Base-by-base conservation (phyloP, 1,140 invertebrate species). In the Bombus turneri region DNA sequence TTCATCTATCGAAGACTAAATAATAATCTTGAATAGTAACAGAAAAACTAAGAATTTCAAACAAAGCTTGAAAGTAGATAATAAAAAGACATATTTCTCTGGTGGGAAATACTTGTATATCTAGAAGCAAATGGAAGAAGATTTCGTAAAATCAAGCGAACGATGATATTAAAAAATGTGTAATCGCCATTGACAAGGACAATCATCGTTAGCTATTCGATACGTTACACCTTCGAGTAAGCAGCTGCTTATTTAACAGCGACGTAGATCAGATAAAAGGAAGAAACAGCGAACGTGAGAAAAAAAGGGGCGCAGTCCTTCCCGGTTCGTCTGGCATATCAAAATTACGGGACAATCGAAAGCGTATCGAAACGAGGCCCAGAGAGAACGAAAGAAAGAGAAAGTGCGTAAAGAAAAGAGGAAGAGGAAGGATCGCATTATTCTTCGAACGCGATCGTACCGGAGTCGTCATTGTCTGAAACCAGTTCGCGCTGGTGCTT, bases 281-380 rank as follows among this genome's bases (percentile, higher is more conserved):
- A 75, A 82, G 80, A 83, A 86, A 84, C 68, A 59, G 87, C 80
- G 92, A 92, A 92, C 92, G 92, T 93, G 91, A 91, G 92, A 93
- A 93, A 92, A 84, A 91, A 86, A 62, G 81, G 81, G 86, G 75
- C 68, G 86, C 89, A 64, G 59, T 88, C 76, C 62, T 81, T 73
- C 72, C 73, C 81, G 85, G 73, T 78, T 73, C 72, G 62, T 91
- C 93, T 92, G 93, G 93, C 94, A 94, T 95, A 95, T 95, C 94
- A 93, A 95, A 95, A 95, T 95, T 94, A 91, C 93, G 84, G 94
- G 92, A 93, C 95, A 94, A 95, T 95, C 94, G 92, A 92, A 91
- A 92, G 91, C 92, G 90, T 93, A 94, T 95, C 93, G 92, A 93
- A 91, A 90, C 83, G 86, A 87, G 87, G 74, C 74, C 57, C 86